Base-by-base conservation (phyloP, 1,140 invertebrate genomes). In the Copidosoma floridanum region DNA sequence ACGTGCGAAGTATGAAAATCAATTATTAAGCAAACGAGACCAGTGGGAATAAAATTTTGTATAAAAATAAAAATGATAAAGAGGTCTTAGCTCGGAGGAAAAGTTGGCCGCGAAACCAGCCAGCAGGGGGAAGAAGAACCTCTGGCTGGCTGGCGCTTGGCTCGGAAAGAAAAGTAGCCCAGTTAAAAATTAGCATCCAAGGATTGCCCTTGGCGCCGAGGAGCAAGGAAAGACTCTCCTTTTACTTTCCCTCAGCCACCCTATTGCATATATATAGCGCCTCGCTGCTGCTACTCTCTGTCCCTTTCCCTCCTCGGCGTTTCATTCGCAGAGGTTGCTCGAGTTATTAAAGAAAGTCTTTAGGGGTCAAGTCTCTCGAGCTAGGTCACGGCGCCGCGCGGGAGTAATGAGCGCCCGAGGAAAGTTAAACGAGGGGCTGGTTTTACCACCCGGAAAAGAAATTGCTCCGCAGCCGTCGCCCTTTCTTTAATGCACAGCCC, bases 351-450 rank as follows among this genome's bases (percentile, higher is more conserved):
- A 76, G 71, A 74, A 77, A 72, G 69, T 66, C 71, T 75, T 76
- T 76, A 68, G 70, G 69, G 76, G 75, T 76, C 75, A 76, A 67
- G 65, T 70, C 71, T n/a, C n/a, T 71, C 73, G 69, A 69, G 73
- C 74, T 75, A 76, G 75, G 76, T 77, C 75, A 76, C 72, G 74
- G 70, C 71, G 71, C 66, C 68, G 69, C 65, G 68, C 67, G 62
- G 70, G 71, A 77, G 77, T 77, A 78, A 77, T 75, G 75, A 77
- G 76, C 71, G n/a, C n/a, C n/a, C n/a, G 70, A 66, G 65, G 72
- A 76, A 77, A 76, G 75, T 78, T 77, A 76, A 77, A 73, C 75
- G 74, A 74, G 74, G 76, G 72, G n/a, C n/a, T 75, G 76, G 76
- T 78, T 77, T 78, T 78, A 74, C 71, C 68, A n/a, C n/a, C 72